Evolutionary conservation across 64 coral and sea anemone genomes (phyloP).

Genomic region (Astreopora myriophthalma): DNA sequence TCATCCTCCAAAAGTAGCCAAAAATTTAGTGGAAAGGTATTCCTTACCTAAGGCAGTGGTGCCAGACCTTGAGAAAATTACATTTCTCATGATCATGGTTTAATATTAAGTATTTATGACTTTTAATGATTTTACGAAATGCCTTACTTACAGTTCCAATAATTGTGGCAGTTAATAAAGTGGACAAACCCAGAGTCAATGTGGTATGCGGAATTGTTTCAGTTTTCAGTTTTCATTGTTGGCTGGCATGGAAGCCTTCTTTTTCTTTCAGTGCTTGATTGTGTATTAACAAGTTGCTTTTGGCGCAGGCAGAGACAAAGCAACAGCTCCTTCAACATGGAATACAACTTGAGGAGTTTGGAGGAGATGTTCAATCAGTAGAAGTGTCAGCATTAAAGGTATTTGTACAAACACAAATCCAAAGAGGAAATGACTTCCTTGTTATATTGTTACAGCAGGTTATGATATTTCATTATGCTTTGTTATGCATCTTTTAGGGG

Average conservation of each 20-base stretch:
- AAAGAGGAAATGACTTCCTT: too few species aligned
- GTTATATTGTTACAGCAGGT: neutral
- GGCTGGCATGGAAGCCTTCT: neutral
- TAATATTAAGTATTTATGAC: too few species aligned
- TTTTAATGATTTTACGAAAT: neutral
- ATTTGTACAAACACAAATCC: neutral
- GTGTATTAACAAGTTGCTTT: neutral
- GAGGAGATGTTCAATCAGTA: slow-evolving; percentile 91
- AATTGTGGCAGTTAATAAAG: slow-evolving; percentile 97
- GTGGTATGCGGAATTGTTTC: slow-evolving; percentile 62
- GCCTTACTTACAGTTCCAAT: slow-evolving; percentile 76
- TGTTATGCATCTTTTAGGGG: slow-evolving; percentile 34
- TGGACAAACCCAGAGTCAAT: slow-evolving; percentile 91
- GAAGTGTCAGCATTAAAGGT: slow-evolving; percentile 94
- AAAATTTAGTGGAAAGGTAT: too few species aligned
- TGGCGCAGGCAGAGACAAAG: slow-evolving; percentile 64
- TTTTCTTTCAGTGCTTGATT: neutral
- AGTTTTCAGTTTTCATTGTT: neutral
- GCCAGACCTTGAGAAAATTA: too few species aligned
- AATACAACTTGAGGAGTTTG: slow-evolving; percentile 96
- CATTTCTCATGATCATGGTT: too few species aligned
- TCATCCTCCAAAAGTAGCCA: too few species aligned
- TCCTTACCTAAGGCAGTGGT: too few species aligned
- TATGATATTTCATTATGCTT: too few species aligned
- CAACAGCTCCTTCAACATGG: slow-evolving; percentile 86